A percentile compares a stretch with the other conserved stretches of the same genome.
These are phyloP conservation scores for Ceyx margarethae DNA, from an alignment of 2,113 vertebrate genomes.

Conservation along the genomic window DNA sequence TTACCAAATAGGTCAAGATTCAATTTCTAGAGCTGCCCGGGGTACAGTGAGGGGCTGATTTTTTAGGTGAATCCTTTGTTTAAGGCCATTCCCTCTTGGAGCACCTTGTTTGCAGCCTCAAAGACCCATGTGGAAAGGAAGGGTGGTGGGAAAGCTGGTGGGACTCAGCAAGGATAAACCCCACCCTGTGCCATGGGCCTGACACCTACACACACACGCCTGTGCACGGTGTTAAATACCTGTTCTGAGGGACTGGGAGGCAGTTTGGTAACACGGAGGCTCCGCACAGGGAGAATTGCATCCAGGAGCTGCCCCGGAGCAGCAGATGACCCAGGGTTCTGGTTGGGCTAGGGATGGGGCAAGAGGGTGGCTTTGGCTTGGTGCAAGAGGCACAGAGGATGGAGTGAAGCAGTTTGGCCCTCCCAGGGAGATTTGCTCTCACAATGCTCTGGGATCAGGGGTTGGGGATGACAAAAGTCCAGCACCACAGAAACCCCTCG, in stretches of 20 bases:
- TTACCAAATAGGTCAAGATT: not conserved
- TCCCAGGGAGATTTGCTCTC: fast-evolving
- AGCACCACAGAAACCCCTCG: fast-evolving
- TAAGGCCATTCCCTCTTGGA: not conserved
- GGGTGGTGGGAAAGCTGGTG: not conserved
- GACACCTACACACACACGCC: not conserved
- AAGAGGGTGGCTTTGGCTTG: fast-evolving
- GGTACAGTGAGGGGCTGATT: fast-evolving
- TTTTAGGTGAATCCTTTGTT: not conserved
- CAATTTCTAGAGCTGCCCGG: not conserved
- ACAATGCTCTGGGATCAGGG: fast-evolving
- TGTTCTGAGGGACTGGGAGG: not conserved
- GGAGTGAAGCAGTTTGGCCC: not conserved
- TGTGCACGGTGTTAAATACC: not conserved
- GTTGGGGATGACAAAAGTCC: not conserved
- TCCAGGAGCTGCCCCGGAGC: not conserved
- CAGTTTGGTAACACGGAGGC: not conserved
- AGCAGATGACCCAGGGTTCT: not conserved
- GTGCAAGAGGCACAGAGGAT: not conserved
- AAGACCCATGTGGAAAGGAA: not conserved
- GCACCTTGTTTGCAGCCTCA: not conserved
- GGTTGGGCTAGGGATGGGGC: fast-evolving
- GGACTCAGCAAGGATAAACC: not conserved
- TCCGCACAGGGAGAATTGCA: not conserved
- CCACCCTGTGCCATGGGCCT: not conserved